Conservation (phyloP, 2,113 vertebrate species). For the Oncorhynchus keta region DNA sequence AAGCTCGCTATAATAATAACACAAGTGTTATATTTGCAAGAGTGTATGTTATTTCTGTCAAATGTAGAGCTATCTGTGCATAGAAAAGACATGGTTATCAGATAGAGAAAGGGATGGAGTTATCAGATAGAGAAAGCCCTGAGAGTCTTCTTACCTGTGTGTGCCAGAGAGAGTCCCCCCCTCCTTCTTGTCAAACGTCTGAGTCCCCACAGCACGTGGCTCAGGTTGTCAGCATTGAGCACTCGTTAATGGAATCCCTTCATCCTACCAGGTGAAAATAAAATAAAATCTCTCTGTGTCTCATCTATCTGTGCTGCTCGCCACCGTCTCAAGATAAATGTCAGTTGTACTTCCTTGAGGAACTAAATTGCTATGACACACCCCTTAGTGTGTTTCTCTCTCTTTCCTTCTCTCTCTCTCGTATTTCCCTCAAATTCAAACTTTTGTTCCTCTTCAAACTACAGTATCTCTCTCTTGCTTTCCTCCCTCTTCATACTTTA, state of each 20-base stretch:
- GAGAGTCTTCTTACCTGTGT: constrained; percentile 62
- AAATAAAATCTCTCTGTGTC: constrained; percentile 39
- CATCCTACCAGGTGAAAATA: constrained; percentile 40
- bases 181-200: constrained; percentile 57
- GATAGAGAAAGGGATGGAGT: constrained; percentile 5
- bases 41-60: neutral
- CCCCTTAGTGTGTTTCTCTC: constrained; percentile 61
- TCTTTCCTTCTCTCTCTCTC: constrained; percentile 22
- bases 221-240: constrained; percentile 57
- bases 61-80: neutral
- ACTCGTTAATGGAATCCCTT: constrained; percentile 34
- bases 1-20: too few relatives aligned
- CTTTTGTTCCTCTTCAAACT: constrained; percentile 20
- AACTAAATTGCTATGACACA: constrained; percentile 80
- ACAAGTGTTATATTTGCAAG: neutral
- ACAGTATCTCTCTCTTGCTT: constrained; percentile 16
- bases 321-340: constrained; percentile 70
- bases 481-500: constrained; percentile 17
- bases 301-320: constrained; percentile 42
- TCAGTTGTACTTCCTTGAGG: constrained; percentile 80
- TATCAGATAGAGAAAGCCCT: constrained; percentile 22
- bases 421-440: constrained; percentile 41
- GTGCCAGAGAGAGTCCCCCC: constrained; percentile 47
- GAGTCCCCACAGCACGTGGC: constrained; percentile 29
- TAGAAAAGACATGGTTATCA: constrained; percentile 1